Evolutionary conservation across 2,888 invertebrate species (phyloP), one percentile per base, ranked within the genome.

Genomic region (Cheilosia vernalis): DNA sequence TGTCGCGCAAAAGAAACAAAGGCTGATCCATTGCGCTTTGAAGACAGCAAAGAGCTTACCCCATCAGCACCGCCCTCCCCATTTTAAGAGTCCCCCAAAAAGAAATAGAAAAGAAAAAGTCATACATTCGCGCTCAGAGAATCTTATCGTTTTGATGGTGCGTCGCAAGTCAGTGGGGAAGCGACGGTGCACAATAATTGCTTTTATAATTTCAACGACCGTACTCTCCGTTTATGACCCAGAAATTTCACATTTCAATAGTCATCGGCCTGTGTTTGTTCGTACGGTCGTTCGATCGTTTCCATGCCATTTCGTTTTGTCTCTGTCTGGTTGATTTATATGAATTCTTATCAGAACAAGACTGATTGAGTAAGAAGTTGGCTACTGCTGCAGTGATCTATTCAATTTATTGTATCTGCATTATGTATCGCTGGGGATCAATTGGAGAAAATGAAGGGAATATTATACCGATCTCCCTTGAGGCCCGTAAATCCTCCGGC

Each of bases 201-300:
- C 58, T 78, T 83, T 37, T 61, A 72, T 72, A 78, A 60, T 72
- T 82, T 78, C 60, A 78, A 51, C 49, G 76, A 74, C 44, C 55
- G 33, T 77, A 53, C 51, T 64, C 56, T 30, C 33, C 33, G 49
- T 30, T 60, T 78, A 70, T 83, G 83, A 79, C 83, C 83, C 79
- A 79, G 73, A 83, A 83, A 83, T 83, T 83, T 79, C 83, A 63
- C 63, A 69, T 69, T 78, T 79, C 78, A 73, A 51, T 73, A 83
- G 79, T 77, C 82, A 82, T 72, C 77, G 58, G 47, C 7, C 37
- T 66, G 47, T 37, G 56, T 6, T 47, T 15, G 49, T 44, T 42
- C 33, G 19, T 51, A 27, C 19, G 53, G n/a, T 74, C 24, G 47
- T 64, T 56, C 63, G 63, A 63, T 73, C 21, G 9, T 27, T 19